These are phyloP conservation scores for Drosophila azteca DNA, from an alignment of 1,140 invertebrate genomes.

Conservation along the genomic window DNA sequence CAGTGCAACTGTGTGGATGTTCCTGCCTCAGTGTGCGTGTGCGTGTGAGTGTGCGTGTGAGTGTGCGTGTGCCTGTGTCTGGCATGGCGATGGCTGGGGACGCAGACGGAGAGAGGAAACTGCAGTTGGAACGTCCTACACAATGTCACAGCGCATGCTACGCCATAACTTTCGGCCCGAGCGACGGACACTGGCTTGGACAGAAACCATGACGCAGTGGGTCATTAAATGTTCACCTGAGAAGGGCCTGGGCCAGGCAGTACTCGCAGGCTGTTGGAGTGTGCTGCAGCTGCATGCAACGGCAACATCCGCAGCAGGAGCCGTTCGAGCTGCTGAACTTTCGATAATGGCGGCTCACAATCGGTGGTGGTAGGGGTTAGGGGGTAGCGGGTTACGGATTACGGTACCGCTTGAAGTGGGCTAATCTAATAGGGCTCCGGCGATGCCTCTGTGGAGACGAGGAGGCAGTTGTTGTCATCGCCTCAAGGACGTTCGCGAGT, in stretches of 20 bases:
- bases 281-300: slow-evolving; percentile 28
- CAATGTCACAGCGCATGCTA: slow-evolving; percentile 76
- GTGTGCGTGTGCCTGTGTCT: slow-evolving; percentile 57
- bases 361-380: background rate
- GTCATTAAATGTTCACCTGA: slow-evolving; percentile 75
- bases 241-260: background rate
- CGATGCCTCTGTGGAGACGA: background rate
- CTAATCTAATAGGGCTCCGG: slow-evolving; percentile 44
- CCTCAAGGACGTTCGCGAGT: slow-evolving; percentile 77
- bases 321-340: slow-evolving; percentile 31
- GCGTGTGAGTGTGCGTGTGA: slow-evolving; percentile 50
- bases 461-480: slow-evolving; percentile 12
- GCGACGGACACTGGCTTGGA: slow-evolving; percentile 14
- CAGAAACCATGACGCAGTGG: slow-evolving; percentile 73
- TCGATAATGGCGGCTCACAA: slow-evolving; percentile 12
- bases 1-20: slow-evolving; percentile 23
- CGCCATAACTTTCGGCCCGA: slow-evolving; percentile 53
- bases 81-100: slow-evolving; percentile 39
- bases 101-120: slow-evolving; percentile 14
- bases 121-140: slow-evolving; percentile 47
- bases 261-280: slow-evolving; percentile 5
- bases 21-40: slow-evolving; percentile 19
- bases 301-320: no score
- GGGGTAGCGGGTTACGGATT: no score
- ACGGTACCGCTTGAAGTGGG: slow-evolving; percentile 29